Conservation (phyloP, 1,140 invertebrate genomes). For the Tyrophagus putrescentiae region DNA sequence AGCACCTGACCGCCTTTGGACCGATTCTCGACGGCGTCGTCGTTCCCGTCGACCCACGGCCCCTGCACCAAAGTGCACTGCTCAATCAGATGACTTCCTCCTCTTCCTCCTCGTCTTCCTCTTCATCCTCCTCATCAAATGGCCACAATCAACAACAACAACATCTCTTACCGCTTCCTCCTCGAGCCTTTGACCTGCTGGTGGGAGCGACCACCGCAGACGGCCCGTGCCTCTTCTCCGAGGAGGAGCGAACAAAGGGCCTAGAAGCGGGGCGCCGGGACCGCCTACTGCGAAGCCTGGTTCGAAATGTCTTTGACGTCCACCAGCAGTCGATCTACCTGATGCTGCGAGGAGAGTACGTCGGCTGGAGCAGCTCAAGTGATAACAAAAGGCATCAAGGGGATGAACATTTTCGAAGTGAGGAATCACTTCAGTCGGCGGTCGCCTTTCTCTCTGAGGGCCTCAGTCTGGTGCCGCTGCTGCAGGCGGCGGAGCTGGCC, state of each 20-base stretch:
- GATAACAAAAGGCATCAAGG: too few species aligned
- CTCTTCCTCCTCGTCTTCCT: slow-evolving; percentile 8
- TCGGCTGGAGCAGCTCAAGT: too few species aligned
- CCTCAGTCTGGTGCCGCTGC: too few species aligned
- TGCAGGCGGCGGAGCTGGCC: too few species aligned
- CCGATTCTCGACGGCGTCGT: slow-evolving; percentile 81
- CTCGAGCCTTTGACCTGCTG: slow-evolving; percentile 58
- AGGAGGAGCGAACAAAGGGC: slow-evolving; percentile 79
- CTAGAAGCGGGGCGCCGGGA: slow-evolving; percentile 76
- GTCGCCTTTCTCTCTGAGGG: too few species aligned
- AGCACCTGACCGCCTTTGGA: slow-evolving; percentile 71
- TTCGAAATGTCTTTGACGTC: slow-evolving; percentile 43
- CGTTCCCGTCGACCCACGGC: slow-evolving; percentile 53
- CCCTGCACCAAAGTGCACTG: slow-evolving; percentile 19
- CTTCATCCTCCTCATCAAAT: slow-evolving; percentile 25
- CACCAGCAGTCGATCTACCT: slow-evolving; percentile 26
- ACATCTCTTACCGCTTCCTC: slow-evolving; percentile 15
- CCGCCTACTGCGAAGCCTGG: slow-evolving; percentile 77
- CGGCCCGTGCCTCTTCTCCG: slow-evolving; percentile 38
- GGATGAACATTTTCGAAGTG: too few species aligned
- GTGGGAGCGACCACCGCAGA: slow-evolving; percentile 44
- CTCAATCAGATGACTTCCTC: neutral
- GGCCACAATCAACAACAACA: neutral
- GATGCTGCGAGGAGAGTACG: too few species aligned
- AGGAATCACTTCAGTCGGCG: too few species aligned